These are phyloP conservation scores for Rhinoptilus africanus DNA, from an alignment of 2,113 vertebrate species.

Conservation along the genomic window DNA sequence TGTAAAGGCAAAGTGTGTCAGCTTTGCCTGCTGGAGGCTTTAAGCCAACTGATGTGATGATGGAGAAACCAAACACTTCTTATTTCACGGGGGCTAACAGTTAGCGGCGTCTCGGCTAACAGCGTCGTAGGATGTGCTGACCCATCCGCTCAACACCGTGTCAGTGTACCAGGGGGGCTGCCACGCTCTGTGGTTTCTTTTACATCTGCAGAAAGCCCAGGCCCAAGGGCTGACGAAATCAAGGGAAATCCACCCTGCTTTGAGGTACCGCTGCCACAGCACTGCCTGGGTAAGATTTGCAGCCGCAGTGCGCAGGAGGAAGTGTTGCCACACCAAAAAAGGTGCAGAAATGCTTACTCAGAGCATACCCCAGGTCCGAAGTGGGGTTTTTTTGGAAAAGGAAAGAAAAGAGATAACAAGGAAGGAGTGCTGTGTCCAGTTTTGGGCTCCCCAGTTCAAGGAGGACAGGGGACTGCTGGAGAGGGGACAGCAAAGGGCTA, in stretches of 20 bases:
- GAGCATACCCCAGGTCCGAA: not conserved
- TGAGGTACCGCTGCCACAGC: not conserved
- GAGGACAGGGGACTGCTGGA: too few relatives aligned
- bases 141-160: fast-evolving
- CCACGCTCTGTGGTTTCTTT: not conserved
- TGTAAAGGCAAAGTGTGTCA: not conserved
- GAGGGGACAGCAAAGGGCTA: too few relatives aligned
- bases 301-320: not conserved
- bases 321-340: not conserved
- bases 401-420: not conserved
- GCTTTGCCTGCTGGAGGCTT: not conserved
- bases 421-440: not conserved
- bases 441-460: too few relatives aligned
- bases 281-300: not conserved
- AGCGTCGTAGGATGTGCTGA: not conserved
- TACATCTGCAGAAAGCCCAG: not conserved
- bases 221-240: not conserved
- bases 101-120: not conserved
- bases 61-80: not conserved
- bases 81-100: not conserved
- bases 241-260: not conserved
- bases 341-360: not conserved
- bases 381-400: not conserved
- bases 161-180: not conserved
- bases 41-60: not conserved